These are phyloP conservation scores for Mimachlamys varia DNA, from an alignment of 2,888 invertebrate species.

Conservation along the genomic window DNA sequence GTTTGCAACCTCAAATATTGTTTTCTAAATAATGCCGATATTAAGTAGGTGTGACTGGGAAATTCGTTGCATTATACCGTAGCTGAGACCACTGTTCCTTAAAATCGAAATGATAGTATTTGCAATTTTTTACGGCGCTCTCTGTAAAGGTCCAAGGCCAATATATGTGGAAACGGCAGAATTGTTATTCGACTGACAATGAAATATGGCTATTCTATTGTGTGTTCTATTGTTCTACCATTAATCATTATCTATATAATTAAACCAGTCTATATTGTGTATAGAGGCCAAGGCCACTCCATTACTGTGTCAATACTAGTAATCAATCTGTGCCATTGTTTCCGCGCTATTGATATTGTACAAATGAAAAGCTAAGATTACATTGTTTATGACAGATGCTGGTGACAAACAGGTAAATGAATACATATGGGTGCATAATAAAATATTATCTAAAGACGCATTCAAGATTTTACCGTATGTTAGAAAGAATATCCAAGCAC, in stretches of 20 bases:
- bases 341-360: not conserved
- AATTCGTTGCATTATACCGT: too few relatives aligned
- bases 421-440: too few relatives aligned
- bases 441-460: too few relatives aligned
- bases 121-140: not conserved
- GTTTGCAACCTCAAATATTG: too few relatives aligned
- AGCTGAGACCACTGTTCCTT: too few relatives aligned
- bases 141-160: not conserved
- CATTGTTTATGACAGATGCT: too few relatives aligned
- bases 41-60: too few relatives aligned
- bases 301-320: not conserved
- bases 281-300: not conserved
- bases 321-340: not conserved
- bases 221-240: not conserved
- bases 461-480: too few relatives aligned
- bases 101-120: not conserved
- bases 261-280: not conserved
- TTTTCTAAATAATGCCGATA: too few relatives aligned
- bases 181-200: not conserved
- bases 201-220: too few relatives aligned
- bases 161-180: not conserved
- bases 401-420: too few relatives aligned
- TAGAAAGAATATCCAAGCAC: too few relatives aligned
- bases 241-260: not conserved
- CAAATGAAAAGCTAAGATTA: not conserved